These are phyloP conservation scores for Trachelus stipa DNA, from an alignment of 2,888 invertebrate species.

Conservation along the genomic window DNA sequence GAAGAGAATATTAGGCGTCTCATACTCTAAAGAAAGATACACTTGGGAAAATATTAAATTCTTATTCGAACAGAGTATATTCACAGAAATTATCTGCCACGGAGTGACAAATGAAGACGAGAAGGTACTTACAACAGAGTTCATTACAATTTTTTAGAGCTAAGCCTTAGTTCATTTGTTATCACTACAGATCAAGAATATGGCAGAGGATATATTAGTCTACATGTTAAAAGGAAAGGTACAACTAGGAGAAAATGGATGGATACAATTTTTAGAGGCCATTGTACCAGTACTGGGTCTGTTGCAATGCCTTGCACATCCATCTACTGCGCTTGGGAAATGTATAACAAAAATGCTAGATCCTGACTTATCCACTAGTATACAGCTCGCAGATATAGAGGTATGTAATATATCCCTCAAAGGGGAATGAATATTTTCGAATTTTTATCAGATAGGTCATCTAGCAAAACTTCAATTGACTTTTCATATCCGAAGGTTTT, in stretches of 20 bases:
- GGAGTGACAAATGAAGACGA: slow-evolving; percentile 69
- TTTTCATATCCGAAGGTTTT: slow-evolving; percentile 58
- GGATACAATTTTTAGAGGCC: slow-evolving; percentile 73
- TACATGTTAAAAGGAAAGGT: slow-evolving; percentile 75
- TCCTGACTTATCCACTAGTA: slow-evolving; percentile 72
- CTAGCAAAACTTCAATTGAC: neutral
- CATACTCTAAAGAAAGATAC: slow-evolving; percentile 56
- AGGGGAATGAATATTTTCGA: neutral
- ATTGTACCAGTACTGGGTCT: slow-evolving; percentile 73
- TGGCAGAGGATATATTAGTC: slow-evolving; percentile 73
- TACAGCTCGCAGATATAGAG: slow-evolving; percentile 71
- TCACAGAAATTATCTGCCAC: slow-evolving; percentile 75
- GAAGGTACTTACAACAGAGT: slow-evolving; percentile 52
- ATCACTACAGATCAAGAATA: slow-evolving; percentile 69
- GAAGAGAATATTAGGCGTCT: slow-evolving; percentile 69
- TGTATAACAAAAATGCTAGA: slow-evolving; percentile 75
- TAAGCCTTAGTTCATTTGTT: slow-evolving; percentile 1
- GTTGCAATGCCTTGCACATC: slow-evolving; percentile 72
- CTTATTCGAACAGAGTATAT: slow-evolving; percentile 70
- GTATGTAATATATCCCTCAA: slow-evolving; percentile 44
- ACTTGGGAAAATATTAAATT: slow-evolving; percentile 70
- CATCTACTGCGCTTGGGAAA: slow-evolving; percentile 70
- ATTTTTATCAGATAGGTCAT: neutral
- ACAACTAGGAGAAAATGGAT: slow-evolving; percentile 72
- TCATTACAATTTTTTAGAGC: neutral